Evolutionary conservation across 2,797 vertebrate species (phyloP).

Genomic region (Chromis chromis): DNA sequence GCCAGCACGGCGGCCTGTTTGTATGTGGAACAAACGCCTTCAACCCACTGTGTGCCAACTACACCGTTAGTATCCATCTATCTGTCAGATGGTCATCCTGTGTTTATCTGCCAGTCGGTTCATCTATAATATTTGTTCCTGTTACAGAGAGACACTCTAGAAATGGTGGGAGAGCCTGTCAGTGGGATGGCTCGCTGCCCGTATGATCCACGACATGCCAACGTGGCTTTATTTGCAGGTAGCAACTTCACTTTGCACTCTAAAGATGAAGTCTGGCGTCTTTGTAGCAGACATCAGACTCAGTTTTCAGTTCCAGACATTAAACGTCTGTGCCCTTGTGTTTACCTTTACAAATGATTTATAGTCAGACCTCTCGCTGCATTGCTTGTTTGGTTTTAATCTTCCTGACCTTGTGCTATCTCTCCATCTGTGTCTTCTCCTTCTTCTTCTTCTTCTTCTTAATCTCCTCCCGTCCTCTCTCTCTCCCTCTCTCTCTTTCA

Average conservation of each 20-base stretch:
- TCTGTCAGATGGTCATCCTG: slow-evolving; percentile 37
- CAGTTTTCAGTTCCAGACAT: slow-evolving; percentile 36
- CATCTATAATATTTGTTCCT: slow-evolving; percentile 12
- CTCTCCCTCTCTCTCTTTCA: slow-evolving; percentile 67
- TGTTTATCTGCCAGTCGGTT: slow-evolving; percentile 41
- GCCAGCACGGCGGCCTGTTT: slow-evolving; percentile 90
- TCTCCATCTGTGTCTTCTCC: slow-evolving; percentile 64
- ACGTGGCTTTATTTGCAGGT: slow-evolving; percentile 97
- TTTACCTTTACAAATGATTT: slow-evolving; percentile 78
- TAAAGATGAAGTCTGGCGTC: not conserved
- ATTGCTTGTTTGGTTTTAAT: slow-evolving; percentile 78
- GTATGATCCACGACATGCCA: slow-evolving; percentile 95
- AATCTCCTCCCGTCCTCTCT: slow-evolving; percentile 45
- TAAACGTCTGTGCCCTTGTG: slow-evolving; percentile 59
- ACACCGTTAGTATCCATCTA: slow-evolving; percentile 89
- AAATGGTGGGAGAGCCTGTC: slow-evolving; percentile 91
- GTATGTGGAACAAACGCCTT: slow-evolving; percentile 97
- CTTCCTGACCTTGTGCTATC: slow-evolving; percentile 80
- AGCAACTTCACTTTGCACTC: slow-evolving; percentile 16
- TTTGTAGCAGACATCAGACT: slow-evolving; percentile 29
- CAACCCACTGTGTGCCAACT: slow-evolving; percentile 96
- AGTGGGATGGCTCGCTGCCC: slow-evolving; percentile 97
- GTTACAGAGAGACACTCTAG: slow-evolving; percentile 91
- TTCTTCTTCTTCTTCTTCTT: slow-evolving; percentile 49
- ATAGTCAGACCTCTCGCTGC: slow-evolving; percentile 66